Conservation (phyloP, 2,113 vertebrate genomes). For the Promerops cafer region DNA sequence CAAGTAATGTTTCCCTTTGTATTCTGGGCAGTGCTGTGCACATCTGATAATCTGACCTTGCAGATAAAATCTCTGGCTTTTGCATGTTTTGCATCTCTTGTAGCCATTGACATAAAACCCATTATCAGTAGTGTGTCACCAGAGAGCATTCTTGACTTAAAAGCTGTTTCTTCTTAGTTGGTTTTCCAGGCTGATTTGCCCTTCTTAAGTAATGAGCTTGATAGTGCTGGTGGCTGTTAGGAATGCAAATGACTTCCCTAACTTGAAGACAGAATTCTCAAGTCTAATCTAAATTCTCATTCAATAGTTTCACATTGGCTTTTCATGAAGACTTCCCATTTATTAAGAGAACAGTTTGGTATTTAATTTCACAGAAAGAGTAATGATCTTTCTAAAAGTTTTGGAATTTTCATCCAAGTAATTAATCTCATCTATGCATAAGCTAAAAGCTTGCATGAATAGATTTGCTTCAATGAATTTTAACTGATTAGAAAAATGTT, state of each 20-base stretch:
- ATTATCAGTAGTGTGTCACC: neutral
- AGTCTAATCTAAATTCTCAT: constrained; percentile 12
- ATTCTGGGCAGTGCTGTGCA: neutral
- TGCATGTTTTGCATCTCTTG: neutral
- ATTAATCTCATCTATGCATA: neutral
- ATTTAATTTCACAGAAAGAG: neutral
- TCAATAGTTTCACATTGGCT: neutral
- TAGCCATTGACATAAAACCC: neutral
- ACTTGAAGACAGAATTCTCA: neutral
- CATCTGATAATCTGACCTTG: neutral
- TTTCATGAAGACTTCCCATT: neutral
- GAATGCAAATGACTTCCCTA: neutral
- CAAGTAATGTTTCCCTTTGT: neutral
- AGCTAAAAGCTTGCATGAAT: neutral
- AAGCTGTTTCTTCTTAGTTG: neutral
- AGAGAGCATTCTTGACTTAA: constrained; percentile 8
- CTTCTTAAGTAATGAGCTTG: neutral
- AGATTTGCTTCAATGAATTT: neutral
- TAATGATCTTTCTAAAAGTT: constrained; percentile 1
- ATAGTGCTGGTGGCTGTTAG: neutral
- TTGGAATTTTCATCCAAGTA: neutral
- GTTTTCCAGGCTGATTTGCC: constrained; percentile 12
- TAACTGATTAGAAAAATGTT: neutral
- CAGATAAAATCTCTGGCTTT: neutral
- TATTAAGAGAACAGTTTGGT: neutral